Conservation (phyloP, 2,888 invertebrate genomes). For the Torymus aiolomorphi region DNA sequence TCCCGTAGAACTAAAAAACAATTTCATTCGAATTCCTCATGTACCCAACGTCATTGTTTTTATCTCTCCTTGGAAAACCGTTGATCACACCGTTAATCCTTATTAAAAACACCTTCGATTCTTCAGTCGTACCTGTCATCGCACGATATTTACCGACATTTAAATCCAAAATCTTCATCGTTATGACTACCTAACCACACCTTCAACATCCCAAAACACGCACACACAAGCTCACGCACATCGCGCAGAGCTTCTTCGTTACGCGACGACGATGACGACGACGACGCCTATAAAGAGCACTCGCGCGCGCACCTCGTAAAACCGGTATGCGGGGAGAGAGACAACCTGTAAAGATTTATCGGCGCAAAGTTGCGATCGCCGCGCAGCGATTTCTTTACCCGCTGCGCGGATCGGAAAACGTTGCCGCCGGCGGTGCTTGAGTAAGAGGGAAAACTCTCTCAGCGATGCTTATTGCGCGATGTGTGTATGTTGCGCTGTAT, state of each 20-base stretch:
- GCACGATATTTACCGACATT: no score
- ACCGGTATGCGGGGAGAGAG: constrained; percentile 57
- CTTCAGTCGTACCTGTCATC: no score
- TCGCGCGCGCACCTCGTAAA: constrained; percentile 56
- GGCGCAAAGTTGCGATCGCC: constrained; percentile 52
- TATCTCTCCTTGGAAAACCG: no score
- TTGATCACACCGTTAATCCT: no score
- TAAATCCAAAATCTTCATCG: no score
- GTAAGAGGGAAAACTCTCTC: neutral
- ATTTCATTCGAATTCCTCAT: no score
- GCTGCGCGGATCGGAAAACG: constrained; percentile 10
- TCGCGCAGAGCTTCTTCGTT: constrained; percentile 9
- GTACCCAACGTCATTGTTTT: no score
- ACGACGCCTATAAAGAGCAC: constrained; percentile 59
- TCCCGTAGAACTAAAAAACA: no score
- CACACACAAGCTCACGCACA: neutral
- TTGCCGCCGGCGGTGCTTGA: neutral
- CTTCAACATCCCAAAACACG: no score
- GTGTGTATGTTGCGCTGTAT: no score
- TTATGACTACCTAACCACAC: no score
- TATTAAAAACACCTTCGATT: no score
- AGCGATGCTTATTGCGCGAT: neutral
- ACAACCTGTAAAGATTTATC: constrained; percentile 61
- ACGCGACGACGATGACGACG: neutral
- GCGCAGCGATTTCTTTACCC: constrained; percentile 51